phyloP scores from a whole-genome alignment of 1,140 invertebrate species.

The Papilio machaon region DNA sequence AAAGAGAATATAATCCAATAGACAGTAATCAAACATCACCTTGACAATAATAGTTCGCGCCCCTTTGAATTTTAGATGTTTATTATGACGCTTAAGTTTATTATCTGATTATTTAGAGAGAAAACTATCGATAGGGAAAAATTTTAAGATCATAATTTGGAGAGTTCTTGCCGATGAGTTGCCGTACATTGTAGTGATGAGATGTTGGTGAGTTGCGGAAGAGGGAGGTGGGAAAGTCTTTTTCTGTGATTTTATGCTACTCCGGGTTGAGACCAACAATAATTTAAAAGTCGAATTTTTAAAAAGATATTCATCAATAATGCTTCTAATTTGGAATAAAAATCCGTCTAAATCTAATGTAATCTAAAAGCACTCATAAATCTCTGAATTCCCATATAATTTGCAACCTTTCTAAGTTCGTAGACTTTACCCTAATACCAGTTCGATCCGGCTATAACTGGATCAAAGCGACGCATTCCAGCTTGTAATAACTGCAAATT shows the following conservation, averaged over 20 bases:
- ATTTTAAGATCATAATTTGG: no score
- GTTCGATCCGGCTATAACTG: conserved; percentile 56
- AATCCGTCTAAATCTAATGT: neutral
- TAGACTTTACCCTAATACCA: conserved; percentile 42
- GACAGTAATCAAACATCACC: conserved; percentile 1
- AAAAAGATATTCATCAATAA: no score
- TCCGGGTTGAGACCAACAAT: no score
- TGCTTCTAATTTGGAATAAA: neutral
- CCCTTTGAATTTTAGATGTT: neutral
- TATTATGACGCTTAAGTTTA: conserved; percentile 1
- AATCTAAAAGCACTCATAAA: conserved; percentile 23
- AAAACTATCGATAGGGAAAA: neutral
- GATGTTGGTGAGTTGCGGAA: no score
- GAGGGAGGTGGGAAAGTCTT: no score
- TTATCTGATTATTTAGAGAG: neutral
- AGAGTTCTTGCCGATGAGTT: no score
- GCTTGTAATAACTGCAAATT: conserved; percentile 64
- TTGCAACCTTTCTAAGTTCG: conserved; percentile 30
- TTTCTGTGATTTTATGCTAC: no score
- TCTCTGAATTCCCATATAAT: conserved; percentile 17
- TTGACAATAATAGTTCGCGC: conserved; percentile 12
- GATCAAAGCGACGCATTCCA: conserved; percentile 63
- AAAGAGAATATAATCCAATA: conserved; percentile 9
- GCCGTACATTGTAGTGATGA: no score
- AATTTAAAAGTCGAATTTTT: no score